Evolutionary conservation across 1,140 invertebrate genomes (phyloP).

Genomic region (Carposina sasakii): DNA sequence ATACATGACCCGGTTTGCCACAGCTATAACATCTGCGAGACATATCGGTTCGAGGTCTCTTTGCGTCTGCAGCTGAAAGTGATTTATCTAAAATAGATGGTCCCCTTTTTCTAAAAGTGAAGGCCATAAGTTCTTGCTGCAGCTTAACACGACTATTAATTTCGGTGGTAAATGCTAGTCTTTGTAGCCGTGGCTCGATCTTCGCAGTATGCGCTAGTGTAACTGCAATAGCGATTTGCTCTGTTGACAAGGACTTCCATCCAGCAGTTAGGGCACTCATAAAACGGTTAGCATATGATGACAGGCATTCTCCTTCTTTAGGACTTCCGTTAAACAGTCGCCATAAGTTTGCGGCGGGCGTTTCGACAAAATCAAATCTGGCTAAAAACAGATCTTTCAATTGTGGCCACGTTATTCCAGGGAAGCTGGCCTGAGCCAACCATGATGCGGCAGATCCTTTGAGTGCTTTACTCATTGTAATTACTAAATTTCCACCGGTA

Average conservation of each 20-base stretch:
- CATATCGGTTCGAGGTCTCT: too few relatives aligned
- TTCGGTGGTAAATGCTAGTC: constrained; percentile 18
- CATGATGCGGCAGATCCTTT: constrained; percentile 25
- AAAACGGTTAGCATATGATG: constrained; percentile 10
- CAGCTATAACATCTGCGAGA: constrained; percentile 5
- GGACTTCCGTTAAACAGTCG: constrained; percentile 9
- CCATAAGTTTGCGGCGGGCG: constrained; percentile 18
- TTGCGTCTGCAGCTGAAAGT: background rate
- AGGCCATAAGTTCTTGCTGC: constrained; percentile 15
- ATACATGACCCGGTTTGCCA: constrained; percentile 9
- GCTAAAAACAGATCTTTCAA: constrained; percentile 27
- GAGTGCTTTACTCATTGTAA: constrained; percentile 16
- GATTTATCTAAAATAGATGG: background rate
- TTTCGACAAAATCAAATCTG: constrained; percentile 24
- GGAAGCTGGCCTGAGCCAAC: constrained; percentile 27
- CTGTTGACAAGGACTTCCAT: constrained; percentile 12
- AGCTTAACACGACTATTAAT: constrained; percentile 5
- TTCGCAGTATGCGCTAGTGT: constrained; percentile 18
- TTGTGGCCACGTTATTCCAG: constrained; percentile 24
- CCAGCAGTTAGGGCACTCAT: constrained; percentile 7
- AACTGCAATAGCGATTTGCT: constrained; percentile 18
- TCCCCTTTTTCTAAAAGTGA: constrained; percentile 6
- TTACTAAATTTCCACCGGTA: constrained; percentile 12
- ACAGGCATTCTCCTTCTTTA: constrained; percentile 11
- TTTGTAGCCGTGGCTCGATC: constrained; percentile 14